Base-by-base conservation (phyloP, 2,797 vertebrate species). In the Anguilla pacifica region DNA sequence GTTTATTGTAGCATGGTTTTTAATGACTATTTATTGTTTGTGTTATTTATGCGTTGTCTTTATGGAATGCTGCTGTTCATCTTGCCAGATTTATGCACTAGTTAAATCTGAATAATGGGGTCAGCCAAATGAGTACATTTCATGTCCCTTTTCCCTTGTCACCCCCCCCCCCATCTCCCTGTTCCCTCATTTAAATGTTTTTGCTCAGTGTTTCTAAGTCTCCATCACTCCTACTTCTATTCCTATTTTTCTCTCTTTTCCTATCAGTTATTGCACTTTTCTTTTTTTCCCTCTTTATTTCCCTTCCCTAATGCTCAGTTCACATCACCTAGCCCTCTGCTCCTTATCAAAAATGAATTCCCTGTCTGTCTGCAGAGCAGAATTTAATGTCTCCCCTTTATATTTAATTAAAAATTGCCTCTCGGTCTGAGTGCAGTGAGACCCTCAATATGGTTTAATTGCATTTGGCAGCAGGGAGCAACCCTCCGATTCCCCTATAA, bases 331-430 rank as follows among this genome's bases (percentile, higher is more conserved):
- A 72, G 59, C 49, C 67, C 15, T 39, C 83, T 83, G 46, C 49
- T 67, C 81, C 81, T 87, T 87, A 72, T 87, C 86, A 83, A 79
- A 70, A 87, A 84, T 87, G 28, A 83, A 87, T 87, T 87, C 59
- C 81, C 57, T 67, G 57, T 83, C 61, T 87, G 59, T 84, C 49
- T 55, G 79, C 86, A 70, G 59, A 59, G 25, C 51, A 43, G 6
- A 83, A 81, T 87, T 87, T 83, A 83, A 39, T 57, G 77, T 22
- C 28, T 0, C 6, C 64, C 43, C 81, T 72, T 31, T 83, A 49
- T 70, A 72, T 84, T 49, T 83, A 67, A 83, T 83, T 87, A 59
- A 79, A 87, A 83, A 83, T 59, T 87, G n/a, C 46, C 46, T 53
- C 28, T 22, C 61, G 49, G 46, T 53, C 81, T 28, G 64, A 46